Evolutionary conservation across 2,113 vertebrate species (phyloP), one percentile per base, ranked within the genome.

Genomic region (Percopsis transmontana): DNA sequence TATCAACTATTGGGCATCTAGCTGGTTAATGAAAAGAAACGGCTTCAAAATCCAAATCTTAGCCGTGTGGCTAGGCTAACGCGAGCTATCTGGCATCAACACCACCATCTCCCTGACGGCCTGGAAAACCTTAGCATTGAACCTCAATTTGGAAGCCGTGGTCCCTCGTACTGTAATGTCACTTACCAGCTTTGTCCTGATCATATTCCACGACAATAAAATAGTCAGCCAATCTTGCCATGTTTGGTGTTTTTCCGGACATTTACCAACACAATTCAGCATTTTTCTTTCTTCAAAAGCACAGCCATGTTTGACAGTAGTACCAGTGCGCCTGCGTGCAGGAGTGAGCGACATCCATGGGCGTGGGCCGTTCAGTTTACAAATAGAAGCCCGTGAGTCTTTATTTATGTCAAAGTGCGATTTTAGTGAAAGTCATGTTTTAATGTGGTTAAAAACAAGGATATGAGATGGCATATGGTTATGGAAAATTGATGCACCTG

Each of bases 201-300:
- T 97, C 96, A 82, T 96, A 96, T 91, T 95, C 96, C 83, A 97
- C 96, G 78, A 98, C 94, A 73, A 94, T 94, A 81, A 98, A 96
- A 85, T 98, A 98, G 87, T 98, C 96, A 42, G 95, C 96, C 91
- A 98, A 89, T 90, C 96, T 93, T 45, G 95, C 94, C 96, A 97
- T 98, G 90, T 92, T 93, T 92, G 86, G 81, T 87, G 73, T 67
- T 85, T 91, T 89, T 87, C 85, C 85, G 78, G 83, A 90, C 27
- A 76, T 83, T 82, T 84, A 83, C 79, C 90, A 85, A 85, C 84
- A 91, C 88, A 87, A 89, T 91, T 97, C 94, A 98, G 94, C 95
- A 97, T 98, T 94, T 95, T 95, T 87, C 91, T 90, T 89, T 81
- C 91, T 81, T 85, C 89, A 83, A 90, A 91, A 89, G 87, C 91